Evolutionary conservation across 2,888 invertebrate species (phyloP).

Genomic region (Oligia strigilis): DNA sequence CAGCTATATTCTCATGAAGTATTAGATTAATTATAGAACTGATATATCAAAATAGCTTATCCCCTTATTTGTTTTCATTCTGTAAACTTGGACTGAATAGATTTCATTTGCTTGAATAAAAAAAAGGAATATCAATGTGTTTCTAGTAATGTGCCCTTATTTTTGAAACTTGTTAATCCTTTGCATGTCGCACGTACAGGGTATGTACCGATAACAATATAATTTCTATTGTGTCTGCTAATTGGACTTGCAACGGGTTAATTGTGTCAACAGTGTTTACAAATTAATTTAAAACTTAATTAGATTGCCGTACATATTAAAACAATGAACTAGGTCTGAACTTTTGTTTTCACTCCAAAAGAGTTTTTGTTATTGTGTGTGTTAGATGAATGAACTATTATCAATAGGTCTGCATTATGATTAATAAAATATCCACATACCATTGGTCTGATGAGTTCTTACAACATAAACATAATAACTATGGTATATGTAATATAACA

Average conservation of each 20-base stretch:
- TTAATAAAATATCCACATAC: background rate
- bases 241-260: background rate
- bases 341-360: background rate
- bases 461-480: background rate
- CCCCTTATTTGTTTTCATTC: background rate
- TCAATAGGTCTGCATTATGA: background rate
- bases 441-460: background rate
- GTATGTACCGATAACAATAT: no score
- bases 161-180: background rate
- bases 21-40: background rate
- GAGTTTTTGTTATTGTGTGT: background rate
- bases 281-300: slow-evolving; percentile 29
- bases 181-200: no score
- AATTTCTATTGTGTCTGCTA: no score
- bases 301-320: slow-evolving; percentile 11
- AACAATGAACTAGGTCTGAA: slow-evolving; percentile 6
- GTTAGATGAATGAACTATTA: background rate
- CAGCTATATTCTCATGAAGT: background rate
- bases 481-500: background rate
- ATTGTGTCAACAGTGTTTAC: slow-evolving; percentile 29
- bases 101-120: background rate
- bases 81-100: background rate
- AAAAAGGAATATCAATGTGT: background rate
- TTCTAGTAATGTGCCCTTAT: background rate
- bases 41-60: background rate